Conservation (phyloP, 2,797 vertebrate genomes). For the Pristis pectinata region DNA sequence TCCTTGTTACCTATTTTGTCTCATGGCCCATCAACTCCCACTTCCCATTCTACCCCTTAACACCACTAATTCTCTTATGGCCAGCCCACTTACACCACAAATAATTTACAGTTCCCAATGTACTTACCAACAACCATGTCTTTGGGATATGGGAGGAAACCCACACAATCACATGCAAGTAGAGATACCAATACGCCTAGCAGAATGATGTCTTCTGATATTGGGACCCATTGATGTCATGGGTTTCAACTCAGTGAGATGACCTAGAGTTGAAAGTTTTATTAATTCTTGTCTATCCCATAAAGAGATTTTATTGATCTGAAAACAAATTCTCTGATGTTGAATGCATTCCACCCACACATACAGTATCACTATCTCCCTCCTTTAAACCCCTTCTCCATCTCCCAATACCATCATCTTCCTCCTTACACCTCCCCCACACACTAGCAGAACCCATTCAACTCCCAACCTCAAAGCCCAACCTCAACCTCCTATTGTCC, state of each 20-base stretch:
- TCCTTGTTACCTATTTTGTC: too few relatives aligned
- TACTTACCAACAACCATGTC: too few relatives aligned
- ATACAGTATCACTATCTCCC: background rate
- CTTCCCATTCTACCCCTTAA: too few relatives aligned
- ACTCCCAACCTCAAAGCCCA: too few relatives aligned
- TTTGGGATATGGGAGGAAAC: background rate
- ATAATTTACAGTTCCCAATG: too few relatives aligned
- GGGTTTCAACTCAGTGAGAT: background rate
- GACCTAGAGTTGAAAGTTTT: background rate
- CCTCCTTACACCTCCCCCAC: background rate
- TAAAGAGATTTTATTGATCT: background rate
- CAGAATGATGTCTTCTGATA: background rate
- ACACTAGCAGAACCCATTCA: too few relatives aligned
- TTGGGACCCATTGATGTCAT: background rate
- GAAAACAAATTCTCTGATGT: background rate
- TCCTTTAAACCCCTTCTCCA: too few relatives aligned
- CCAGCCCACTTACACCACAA: too few relatives aligned
- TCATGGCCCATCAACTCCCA: too few relatives aligned
- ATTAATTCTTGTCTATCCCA: background rate
- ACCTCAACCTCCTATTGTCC: too few relatives aligned
- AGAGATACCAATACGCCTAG: background rate
- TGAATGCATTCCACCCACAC: background rate
- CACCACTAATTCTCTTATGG: too few relatives aligned
- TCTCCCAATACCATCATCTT: too few relatives aligned
- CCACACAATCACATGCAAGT: background rate